Conservation (phyloP, 1,140 invertebrate species). For the Tribolium castaneum region DNA sequence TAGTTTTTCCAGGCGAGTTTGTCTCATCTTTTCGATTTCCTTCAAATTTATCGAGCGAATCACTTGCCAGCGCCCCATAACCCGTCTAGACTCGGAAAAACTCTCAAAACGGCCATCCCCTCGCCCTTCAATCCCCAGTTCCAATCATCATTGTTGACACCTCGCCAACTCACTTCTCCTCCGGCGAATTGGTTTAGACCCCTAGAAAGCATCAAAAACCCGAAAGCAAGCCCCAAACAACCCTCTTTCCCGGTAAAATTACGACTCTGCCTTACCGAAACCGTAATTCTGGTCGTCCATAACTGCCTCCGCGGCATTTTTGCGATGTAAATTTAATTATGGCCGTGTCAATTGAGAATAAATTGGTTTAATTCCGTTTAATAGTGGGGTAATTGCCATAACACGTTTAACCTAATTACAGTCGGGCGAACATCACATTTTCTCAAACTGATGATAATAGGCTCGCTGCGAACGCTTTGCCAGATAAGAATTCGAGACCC, state of each 20-base stretch:
- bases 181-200: not conserved
- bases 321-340: slow-evolving; percentile 37
- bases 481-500: slow-evolving; percentile 36
- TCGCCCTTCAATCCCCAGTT: not conserved
- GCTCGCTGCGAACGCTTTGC: slow-evolving; percentile 13
- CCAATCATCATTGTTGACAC: not conserved
- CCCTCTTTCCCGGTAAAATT: not conserved
- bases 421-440: slow-evolving; percentile 23
- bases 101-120: not conserved
- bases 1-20: not conserved
- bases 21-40: not conserved
- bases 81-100: not conserved
- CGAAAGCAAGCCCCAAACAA: not conserved
- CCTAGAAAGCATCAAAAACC: not conserved
- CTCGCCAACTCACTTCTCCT: not conserved
- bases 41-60: not conserved
- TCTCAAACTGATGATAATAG: slow-evolving; percentile 40
- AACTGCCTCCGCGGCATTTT: not conserved
- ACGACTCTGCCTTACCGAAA: not conserved
- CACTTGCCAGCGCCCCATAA: not conserved
- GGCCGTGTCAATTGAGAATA: slow-evolving; percentile 24
- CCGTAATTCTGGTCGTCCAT: not conserved
- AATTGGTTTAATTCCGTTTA: slow-evolving; percentile 36
- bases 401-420: slow-evolving; percentile 46
- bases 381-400: slow-evolving; percentile 35